These are phyloP conservation scores for Gallinago nigripennis DNA, from an alignment of 2,797 vertebrate genomes.

Conservation along the genomic window DNA sequence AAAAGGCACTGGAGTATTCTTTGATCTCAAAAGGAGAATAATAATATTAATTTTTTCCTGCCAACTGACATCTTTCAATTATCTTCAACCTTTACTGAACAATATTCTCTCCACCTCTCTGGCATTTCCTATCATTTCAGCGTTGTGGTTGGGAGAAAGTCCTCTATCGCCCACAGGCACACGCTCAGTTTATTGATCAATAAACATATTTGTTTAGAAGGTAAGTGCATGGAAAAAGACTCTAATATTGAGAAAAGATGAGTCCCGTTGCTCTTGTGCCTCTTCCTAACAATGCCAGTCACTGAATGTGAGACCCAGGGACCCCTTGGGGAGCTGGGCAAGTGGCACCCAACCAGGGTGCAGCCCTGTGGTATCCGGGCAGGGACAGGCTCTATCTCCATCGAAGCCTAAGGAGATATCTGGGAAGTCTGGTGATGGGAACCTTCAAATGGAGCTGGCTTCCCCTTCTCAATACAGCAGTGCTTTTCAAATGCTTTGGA, in stretches of 20 bases:
- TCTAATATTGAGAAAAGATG: background rate
- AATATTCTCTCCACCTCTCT: background rate
- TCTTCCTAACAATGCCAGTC: background rate
- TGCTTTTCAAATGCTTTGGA: background rate
- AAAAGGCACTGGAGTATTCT: background rate
- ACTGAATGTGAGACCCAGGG: background rate
- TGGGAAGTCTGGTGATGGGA: background rate
- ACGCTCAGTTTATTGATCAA: background rate
- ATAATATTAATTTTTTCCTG: background rate
- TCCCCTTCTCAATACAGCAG: too few species aligned
- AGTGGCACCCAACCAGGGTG: background rate
- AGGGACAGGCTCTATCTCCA: background rate
- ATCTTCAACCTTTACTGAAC: background rate
- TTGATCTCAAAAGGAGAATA: background rate
- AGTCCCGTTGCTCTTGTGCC: background rate
- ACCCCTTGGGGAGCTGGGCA: rapidly evolving
- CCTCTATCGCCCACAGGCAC: background rate
- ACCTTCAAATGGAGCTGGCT: background rate
- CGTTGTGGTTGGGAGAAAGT: background rate
- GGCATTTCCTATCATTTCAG: background rate
- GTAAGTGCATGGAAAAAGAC: background rate
- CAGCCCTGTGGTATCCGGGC: rapidly evolving
- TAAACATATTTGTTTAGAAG: background rate
- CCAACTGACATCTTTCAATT: background rate
- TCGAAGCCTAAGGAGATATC: too few species aligned